Conservation (phyloP, 2,113 vertebrate species). For the Sinocyclocheilus anshuiensis region DNA sequence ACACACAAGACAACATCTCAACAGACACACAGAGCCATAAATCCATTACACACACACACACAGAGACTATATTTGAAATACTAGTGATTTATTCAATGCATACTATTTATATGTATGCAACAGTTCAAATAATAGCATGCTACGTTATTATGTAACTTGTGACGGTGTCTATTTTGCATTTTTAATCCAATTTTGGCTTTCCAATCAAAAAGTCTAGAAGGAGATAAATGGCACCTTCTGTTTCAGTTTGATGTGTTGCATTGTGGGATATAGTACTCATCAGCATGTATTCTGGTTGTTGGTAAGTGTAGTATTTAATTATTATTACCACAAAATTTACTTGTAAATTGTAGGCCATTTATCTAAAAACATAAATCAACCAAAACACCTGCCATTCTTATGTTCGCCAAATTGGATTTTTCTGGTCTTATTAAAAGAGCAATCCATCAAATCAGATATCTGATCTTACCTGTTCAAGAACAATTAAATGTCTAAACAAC, state of each 20-base stretch:
- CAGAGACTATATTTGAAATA: background rate
- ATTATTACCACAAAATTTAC: background rate
- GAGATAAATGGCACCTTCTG: background rate
- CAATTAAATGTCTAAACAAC: slow-evolving; percentile 15
- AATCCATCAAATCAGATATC: slow-evolving; percentile 17
- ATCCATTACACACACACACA: too few relatives aligned
- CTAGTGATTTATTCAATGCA: background rate
- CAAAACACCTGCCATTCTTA: background rate
- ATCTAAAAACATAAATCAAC: background rate
- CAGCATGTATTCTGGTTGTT: background rate
- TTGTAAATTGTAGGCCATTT: background rate
- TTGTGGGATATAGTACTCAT: background rate
- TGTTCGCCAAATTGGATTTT: background rate
- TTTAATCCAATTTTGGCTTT: background rate
- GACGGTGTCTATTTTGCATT: background rate
- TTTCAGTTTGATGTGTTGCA: background rate
- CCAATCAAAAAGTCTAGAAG: background rate
- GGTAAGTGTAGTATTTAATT: background rate
- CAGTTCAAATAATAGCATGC: background rate
- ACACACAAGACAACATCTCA: too few relatives aligned
- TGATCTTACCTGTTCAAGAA: slow-evolving; percentile 21
- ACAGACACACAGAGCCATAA: too few relatives aligned
- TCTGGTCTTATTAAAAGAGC: background rate
- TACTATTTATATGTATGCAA: background rate
- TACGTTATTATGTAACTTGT: background rate